These are phyloP conservation scores for Drosophila meridionalis DNA, from an alignment of 2,888 invertebrate species.

Conservation along the genomic window DNA sequence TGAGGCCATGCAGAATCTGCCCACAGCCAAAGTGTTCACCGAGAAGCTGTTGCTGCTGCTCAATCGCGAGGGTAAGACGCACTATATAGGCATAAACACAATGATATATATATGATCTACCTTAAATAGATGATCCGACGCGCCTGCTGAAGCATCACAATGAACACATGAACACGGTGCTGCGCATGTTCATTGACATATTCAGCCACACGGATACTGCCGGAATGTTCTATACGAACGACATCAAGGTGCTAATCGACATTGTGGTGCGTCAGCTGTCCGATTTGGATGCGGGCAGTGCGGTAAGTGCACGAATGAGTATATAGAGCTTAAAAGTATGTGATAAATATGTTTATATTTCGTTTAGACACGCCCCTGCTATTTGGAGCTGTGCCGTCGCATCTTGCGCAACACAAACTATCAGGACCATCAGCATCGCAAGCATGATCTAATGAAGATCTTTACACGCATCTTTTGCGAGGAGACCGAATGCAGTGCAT, in stretches of 20 bases:
- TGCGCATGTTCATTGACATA: slow-evolving; percentile 95
- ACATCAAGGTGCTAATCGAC: slow-evolving; percentile 96
- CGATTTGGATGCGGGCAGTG: slow-evolving; percentile 94
- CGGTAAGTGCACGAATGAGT: slow-evolving; percentile 86
- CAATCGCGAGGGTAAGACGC: slow-evolving; percentile 92
- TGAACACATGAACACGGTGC: slow-evolving; percentile 92
- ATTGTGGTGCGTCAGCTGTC: slow-evolving; percentile 96
- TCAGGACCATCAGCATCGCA: slow-evolving; percentile 91
- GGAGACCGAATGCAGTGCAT: slow-evolving; percentile 90
- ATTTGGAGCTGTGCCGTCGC: slow-evolving; percentile 91
- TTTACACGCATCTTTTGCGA: slow-evolving; percentile 95
- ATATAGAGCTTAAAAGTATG: too few species aligned
- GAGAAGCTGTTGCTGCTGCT: slow-evolving; percentile 94
- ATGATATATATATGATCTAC: not conserved
- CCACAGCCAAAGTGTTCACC: slow-evolving; percentile 93
- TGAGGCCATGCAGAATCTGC: slow-evolving; percentile 88
- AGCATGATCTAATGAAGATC: slow-evolving; percentile 92
- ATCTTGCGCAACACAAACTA: slow-evolving; percentile 93
- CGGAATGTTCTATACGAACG: slow-evolving; percentile 96
- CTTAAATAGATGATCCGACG: slow-evolving; percentile 92
- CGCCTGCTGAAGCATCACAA: slow-evolving; percentile 92
- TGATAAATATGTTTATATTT: not conserved
- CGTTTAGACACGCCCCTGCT: slow-evolving; percentile 89
- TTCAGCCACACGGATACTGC: slow-evolving; percentile 93
- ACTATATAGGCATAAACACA: not conserved